These are phyloP conservation scores for Microctenopoma steveboyesi DNA, from an alignment of 2,797 vertebrate species.

Conservation along the genomic window DNA sequence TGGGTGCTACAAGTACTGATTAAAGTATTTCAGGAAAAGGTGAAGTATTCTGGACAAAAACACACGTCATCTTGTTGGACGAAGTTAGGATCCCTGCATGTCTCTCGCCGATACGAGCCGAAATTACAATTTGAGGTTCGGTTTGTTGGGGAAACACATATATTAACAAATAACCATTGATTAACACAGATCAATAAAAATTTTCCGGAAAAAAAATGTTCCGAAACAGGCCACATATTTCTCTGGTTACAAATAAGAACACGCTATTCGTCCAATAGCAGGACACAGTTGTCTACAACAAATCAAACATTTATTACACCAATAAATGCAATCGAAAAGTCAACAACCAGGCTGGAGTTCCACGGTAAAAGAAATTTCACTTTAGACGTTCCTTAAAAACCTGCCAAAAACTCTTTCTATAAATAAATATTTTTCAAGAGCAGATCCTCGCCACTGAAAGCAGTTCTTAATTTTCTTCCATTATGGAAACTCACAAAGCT, in stretches of 20 bases:
- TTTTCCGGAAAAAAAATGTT: background rate
- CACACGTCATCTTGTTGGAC: slow-evolving; percentile 34
- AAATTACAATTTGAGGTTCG: background rate
- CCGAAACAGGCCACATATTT: background rate
- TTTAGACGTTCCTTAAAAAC: slow-evolving; percentile 46
- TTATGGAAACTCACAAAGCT: slow-evolving; percentile 76
- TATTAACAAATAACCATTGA: background rate
- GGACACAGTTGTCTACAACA: background rate
- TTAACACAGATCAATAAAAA: background rate
- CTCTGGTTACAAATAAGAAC: background rate
- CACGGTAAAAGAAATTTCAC: slow-evolving; percentile 1
- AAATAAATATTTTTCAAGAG: slow-evolving; percentile 67
- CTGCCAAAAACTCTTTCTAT: slow-evolving; percentile 45
- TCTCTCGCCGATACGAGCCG: background rate
- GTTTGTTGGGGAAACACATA: background rate
- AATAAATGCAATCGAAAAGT: slow-evolving; percentile 7
- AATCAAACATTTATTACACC: background rate
- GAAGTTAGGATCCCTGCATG: slow-evolving; percentile 15
- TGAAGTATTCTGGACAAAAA: slow-evolving; percentile 57
- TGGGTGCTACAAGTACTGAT: slow-evolving; percentile 58
- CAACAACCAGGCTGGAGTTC: background rate
- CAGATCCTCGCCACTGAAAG: slow-evolving; percentile 63
- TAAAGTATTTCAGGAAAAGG: slow-evolving; percentile 48
- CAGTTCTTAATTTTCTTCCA: slow-evolving; percentile 77
- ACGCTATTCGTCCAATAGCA: slow-evolving; percentile 1